phyloP scores from a whole-genome alignment of 37 sponge, comb jelly and placozoan species.

The Bolinopsis microptera region DNA sequence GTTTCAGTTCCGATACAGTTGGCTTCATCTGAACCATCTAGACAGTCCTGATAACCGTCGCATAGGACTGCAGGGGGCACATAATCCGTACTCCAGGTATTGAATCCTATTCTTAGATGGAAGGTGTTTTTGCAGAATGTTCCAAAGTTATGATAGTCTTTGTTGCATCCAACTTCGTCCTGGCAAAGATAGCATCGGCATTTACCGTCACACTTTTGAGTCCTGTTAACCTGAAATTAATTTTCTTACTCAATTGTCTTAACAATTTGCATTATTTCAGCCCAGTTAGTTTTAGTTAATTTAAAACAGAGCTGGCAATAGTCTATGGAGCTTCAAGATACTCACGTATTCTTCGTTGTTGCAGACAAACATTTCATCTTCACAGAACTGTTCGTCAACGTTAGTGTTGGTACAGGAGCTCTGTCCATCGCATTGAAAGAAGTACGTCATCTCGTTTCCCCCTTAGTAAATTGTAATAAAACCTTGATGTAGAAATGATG shows the following conservation, averaged over 20 bases:
- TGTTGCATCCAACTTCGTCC: constrained; percentile 1
- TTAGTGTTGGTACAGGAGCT: not conserved
- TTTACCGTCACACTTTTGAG: not conserved
- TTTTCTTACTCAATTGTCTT: no score
- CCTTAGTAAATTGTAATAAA: no score
- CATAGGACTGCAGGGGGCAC: not conserved
- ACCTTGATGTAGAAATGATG: no score
- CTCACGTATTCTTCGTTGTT: constrained; percentile 26
- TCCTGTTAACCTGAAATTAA: not conserved
- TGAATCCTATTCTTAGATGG: not conserved
- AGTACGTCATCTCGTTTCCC: constrained; percentile 16
- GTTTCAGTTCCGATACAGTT: not conserved
- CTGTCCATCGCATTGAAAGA: not conserved
- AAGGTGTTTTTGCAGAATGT: not conserved
- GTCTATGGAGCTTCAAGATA: not conserved
- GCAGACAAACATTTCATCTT: not conserved
- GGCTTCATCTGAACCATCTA: not conserved
- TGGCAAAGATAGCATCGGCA: constrained; percentile 7
- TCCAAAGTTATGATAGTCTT: not conserved
- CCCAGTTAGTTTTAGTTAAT: no score
- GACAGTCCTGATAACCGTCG: not conserved
- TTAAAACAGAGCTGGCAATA: no score
- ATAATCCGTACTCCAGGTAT: not conserved
- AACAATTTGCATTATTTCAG: no score
- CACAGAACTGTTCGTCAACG: not conserved